Percentiles rank a stretch among this genome's conserved stretches.
Conservation (phyloP, 1,140 invertebrate genomes). For the Plodia interpunctella region DNA sequence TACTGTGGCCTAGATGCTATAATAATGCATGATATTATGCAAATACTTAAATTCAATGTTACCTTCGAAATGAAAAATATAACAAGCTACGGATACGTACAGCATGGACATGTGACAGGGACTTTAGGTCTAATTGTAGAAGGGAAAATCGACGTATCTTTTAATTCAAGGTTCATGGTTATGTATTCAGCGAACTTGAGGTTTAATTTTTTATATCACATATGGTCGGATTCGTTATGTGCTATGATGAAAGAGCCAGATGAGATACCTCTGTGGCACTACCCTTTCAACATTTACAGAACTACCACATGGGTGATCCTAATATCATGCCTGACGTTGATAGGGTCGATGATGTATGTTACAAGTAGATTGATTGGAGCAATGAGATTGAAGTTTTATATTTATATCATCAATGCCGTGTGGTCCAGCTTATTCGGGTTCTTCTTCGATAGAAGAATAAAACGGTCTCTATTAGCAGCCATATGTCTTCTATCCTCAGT, state of each 20-base stretch:
- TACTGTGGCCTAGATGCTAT: constrained; percentile 32
- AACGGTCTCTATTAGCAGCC: constrained; percentile 10
- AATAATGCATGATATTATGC: constrained; percentile 22
- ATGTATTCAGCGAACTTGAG: constrained; percentile 10
- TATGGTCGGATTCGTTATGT: constrained; percentile 21
- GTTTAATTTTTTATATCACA: constrained; percentile 19
- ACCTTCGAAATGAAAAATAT: constrained; percentile 10
- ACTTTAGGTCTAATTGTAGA: constrained; percentile 18
- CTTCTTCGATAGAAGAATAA: constrained; percentile 12
- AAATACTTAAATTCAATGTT: constrained; percentile 26
- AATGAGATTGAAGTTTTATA: background rate
- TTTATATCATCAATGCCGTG: constrained; percentile 11
- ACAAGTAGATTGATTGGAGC: background rate
- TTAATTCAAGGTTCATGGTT: constrained; percentile 30
- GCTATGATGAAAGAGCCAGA: constrained; percentile 14
- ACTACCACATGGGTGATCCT: constrained; percentile 7
- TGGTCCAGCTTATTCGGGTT: constrained; percentile 19
- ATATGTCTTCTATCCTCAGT: constrained; percentile 19
- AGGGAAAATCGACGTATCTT: constrained; percentile 23
- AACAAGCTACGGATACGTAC: constrained; percentile 21
- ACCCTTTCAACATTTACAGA: constrained; percentile 15
- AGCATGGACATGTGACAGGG: constrained; percentile 10
- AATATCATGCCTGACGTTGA: background rate
- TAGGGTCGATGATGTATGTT: constrained; percentile 8
- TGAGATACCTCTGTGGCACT: constrained; percentile 23